Conservation (phyloP, 1,140 invertebrate genomes). For the Cylas formicarius region DNA sequence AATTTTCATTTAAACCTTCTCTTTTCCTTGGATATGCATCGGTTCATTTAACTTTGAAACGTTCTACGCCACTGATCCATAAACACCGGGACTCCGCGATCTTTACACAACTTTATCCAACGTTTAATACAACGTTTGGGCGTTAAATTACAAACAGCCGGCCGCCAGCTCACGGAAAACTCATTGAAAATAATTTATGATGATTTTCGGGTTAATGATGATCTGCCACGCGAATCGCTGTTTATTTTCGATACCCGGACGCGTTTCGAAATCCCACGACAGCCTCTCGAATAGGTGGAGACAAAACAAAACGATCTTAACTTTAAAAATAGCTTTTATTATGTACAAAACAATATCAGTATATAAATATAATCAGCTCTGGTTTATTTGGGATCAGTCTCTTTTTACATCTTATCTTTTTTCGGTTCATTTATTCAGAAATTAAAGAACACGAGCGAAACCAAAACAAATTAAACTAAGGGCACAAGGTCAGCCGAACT, state of each 20-base stretch:
- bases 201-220: conserved; percentile 4
- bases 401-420: too few species aligned
- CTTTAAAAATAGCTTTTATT: neutral
- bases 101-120: conserved; percentile 31
- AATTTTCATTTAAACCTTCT: neutral
- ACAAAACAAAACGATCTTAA: neutral
- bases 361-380: too few species aligned
- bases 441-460: too few species aligned
- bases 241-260: neutral
- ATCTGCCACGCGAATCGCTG: neutral
- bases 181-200: conserved; percentile 10
- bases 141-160: conserved; percentile 13
- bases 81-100: conserved; percentile 12
- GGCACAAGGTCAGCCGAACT: too few species aligned
- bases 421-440: too few species aligned
- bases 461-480: too few species aligned
- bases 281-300: neutral
- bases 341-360: neutral
- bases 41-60: too few species aligned
- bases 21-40: too few species aligned
- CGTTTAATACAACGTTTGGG: conserved; percentile 21
- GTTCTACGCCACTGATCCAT: conserved; percentile 11
- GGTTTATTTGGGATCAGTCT: too few species aligned
- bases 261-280: neutral
- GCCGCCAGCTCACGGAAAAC: conserved; percentile 12